Percentiles rank a stretch among this genome's conserved stretches.
Conservation (phyloP, 2,888 invertebrate genomes). For the Pycnomerus fuliginosus region DNA sequence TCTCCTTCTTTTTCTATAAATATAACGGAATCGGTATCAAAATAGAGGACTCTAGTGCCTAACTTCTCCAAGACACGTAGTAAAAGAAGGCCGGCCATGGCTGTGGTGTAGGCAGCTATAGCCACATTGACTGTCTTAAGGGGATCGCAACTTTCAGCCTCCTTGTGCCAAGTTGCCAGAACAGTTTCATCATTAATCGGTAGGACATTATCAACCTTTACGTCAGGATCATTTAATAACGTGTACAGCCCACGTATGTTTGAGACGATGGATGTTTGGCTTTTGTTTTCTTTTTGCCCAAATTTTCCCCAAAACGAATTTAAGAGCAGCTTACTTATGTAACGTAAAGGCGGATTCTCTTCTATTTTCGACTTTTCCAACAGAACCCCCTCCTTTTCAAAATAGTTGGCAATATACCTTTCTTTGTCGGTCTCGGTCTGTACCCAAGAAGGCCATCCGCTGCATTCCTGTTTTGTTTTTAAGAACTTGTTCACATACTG, state of each 20-base stretch:
- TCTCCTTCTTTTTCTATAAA: too few species aligned
- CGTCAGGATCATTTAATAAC: background rate
- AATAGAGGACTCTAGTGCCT: background rate
- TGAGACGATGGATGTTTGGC: too few species aligned
- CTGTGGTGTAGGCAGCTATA: background rate
- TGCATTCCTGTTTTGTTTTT: background rate
- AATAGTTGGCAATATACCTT: too few species aligned
- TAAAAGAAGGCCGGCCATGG: background rate
- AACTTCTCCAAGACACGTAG: background rate
- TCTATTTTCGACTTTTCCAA: too few species aligned
- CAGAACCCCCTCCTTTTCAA: too few species aligned
- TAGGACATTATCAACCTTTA: background rate
- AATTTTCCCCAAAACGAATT: constrained; percentile 1
- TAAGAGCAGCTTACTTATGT: background rate
- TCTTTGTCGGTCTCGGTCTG: too few species aligned
- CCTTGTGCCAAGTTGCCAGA: background rate
- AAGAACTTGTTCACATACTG: background rate
- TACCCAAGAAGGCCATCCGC: too few species aligned
- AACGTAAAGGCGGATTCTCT: too few species aligned
- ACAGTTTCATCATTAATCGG: background rate
- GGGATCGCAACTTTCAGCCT: background rate
- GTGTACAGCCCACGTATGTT: too few species aligned
- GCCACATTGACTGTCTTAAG: background rate
- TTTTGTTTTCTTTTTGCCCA: background rate
- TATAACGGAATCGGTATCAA: background rate